Evolutionary conservation across 2,113 vertebrate species (phyloP), one percentile per base, ranked within the genome.

Genomic region (Xiphias gladius): DNA sequence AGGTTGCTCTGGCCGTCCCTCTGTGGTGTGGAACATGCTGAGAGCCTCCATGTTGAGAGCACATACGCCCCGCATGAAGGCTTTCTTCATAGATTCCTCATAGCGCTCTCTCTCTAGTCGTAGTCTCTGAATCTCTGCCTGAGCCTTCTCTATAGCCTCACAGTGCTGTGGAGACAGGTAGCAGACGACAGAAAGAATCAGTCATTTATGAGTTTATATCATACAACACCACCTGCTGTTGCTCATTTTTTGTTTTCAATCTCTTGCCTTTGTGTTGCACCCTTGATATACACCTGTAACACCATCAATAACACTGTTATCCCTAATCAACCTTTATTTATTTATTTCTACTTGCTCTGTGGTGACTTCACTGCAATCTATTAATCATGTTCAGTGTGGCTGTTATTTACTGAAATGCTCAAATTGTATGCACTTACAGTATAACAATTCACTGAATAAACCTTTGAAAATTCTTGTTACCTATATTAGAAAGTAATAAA

Each of bases 11-110:
- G 86, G 50, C 17, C 79, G 85, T 61, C 78, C 90, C 16, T 97
- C 96, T 81, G 94, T 89, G 50, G 92, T 84, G 11, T 98, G 95
- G 90, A 99, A 99, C 92, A 99, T 96, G 77, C 94, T 96, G 92
- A 99, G 97, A 64, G 98, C 97, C 93, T 99, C 98, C 26, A 99
- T 94, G 89, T 99, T 99, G 90, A 99, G 93, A 2, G 98, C 98
- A 84, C 98, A 99, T 0, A 99, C 97, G 0, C 98, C 97, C 65
- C 98, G 95, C 98, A 99, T 99, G 88, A 99, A 98, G 1, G 97
- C 97, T 91, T 99, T 99, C 92, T 97, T 99, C 97, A 99, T 97
- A 3, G 97, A 95, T 65, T 97, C 97, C 88, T 98, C 97, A 79
- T 96, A 98, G 1, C 94, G 96, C 3, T 97, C 97, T 79, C 95